Evolutionary conservation across 2,113 vertebrate species (phyloP).

Genomic region (Hippocampus zosterae): DNA sequence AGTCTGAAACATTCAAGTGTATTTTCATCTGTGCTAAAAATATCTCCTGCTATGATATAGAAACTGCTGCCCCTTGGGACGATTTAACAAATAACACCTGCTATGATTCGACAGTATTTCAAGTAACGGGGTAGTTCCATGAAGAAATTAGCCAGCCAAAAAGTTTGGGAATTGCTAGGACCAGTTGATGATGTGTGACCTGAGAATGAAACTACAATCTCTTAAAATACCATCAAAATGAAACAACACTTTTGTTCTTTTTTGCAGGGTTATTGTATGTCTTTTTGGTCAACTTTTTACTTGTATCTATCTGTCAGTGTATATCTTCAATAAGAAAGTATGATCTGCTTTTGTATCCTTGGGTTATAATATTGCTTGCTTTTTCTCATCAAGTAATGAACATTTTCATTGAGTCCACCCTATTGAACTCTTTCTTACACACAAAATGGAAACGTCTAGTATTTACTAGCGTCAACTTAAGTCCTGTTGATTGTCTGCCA

Average conservation of each 20-base stretch:
- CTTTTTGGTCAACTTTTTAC: not conserved
- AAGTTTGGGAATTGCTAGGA: not conserved
- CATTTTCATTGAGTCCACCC: not conserved
- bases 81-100: not conserved
- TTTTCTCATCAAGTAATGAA: not conserved
- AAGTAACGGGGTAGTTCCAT: not conserved
- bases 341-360: not conserved
- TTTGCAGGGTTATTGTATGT: not conserved
- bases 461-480: not conserved
- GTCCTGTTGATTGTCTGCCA: not conserved
- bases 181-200: not conserved
- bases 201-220: not conserved
- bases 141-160: not conserved
- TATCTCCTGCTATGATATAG: not conserved
- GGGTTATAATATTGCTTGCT: not conserved
- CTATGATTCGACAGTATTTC: not conserved
- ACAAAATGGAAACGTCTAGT: not conserved
- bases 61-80: not conserved
- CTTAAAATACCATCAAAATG: not conserved
- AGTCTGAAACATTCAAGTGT: conserved; percentile 28
- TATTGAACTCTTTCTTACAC: not conserved
- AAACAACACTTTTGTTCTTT: not conserved
- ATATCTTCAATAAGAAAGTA: not conserved
- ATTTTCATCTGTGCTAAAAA: conserved; percentile 14
- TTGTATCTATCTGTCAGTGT: not conserved